Base-by-base conservation (phyloP, 2,888 invertebrate species). In the Drosophila heteroneura region DNA sequence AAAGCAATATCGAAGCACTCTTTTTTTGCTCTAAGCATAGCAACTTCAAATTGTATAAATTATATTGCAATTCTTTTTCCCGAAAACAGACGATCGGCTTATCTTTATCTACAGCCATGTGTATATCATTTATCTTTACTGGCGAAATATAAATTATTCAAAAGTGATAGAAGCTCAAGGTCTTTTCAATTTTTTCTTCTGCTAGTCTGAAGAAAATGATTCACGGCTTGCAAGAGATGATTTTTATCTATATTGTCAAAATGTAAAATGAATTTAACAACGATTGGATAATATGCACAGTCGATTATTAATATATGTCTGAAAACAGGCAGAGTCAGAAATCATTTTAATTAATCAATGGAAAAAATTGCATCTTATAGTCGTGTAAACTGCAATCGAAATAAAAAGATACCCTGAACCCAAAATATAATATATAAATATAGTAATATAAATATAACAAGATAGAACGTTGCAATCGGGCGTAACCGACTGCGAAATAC, bases 1-100 rank as follows among this genome's bases (percentile, higher is more conserved):
- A 79, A 79, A 79, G 62, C 76, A 72, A 53, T 76, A 73, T 79
- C 69, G 76, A 61, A 57, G 30, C 54, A 61, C 49, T 59, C 30
- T 64, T 74, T 41, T 47, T 12, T 22, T 22, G 9, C 16, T 22
- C 28, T 1, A n/a, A 59, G n/a, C 65, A 64, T 61, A 68, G 32
- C 53, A 66, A 63, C 5, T 12, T 22, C 3, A 44, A 44, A 44
- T 44, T 12, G 3, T 22, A 28, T 32, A 47, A n/a, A 41, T 26
- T 33, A 26, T 76, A 37, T n/a, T 47, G 16, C 16, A 16, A 47
- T 9, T 16, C 5, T 64, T 44, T 56, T 19, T 3, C 39, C n/a
- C 10, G n/a, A 44, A n/a, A 59, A 1, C 59, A 26, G n/a, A 41
- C 39, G 37, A 12, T 32, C 26, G 59, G 52, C 68, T 28, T 58